Evolutionary conservation across 1,140 invertebrate genomes (phyloP), one percentile per base, ranked within the genome.

Genomic region (Trachymyrmex septentrionalis): DNA sequence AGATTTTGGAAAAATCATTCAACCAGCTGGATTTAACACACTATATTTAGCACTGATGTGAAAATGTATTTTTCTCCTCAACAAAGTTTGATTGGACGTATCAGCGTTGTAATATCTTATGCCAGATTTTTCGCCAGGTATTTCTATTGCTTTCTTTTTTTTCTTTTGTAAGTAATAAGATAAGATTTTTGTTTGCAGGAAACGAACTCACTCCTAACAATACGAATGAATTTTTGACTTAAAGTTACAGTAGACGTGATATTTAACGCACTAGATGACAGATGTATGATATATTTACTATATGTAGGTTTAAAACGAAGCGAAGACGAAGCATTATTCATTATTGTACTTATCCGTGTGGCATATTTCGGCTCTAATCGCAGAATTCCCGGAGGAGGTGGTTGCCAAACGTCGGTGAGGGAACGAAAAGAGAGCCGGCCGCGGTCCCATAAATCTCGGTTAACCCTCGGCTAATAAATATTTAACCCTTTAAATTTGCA

Each of bases 401-500:
- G 63, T 61, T 38, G 34, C 66, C 86, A 72, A 75, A 87, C 87
- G 81, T 64, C 85, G 77, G 55, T 50, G 77, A 86, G 87, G 88
- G 88, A 88, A 78, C 80, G 86, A 82, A 76, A 87, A 85, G 85
- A 72, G 88, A 90, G 86, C 87, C 53, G n/a, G 57, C 50, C 48
- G 16, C 84, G 73, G 87, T 85, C 88, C 90, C 92, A 94, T 95
- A 95, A 95, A 95, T 95, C 95, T 95, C 93, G 93, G 94, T 94
- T 95, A 93, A 95, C 93, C 93, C 94, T 93, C 92, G 86, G 91
- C 94, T 95, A 95, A 95, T 95, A 95, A 95, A 95, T 95, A 95
- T 95, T 95, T 95, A 95, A 95, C 95, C 95, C 95, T 95, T 95
- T 95, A 95, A 95, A 95, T 95, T 95, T 95, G 93, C 95, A 95